Conservation (phyloP, 2,888 invertebrate species). For the Anticlea derivata region DNA sequence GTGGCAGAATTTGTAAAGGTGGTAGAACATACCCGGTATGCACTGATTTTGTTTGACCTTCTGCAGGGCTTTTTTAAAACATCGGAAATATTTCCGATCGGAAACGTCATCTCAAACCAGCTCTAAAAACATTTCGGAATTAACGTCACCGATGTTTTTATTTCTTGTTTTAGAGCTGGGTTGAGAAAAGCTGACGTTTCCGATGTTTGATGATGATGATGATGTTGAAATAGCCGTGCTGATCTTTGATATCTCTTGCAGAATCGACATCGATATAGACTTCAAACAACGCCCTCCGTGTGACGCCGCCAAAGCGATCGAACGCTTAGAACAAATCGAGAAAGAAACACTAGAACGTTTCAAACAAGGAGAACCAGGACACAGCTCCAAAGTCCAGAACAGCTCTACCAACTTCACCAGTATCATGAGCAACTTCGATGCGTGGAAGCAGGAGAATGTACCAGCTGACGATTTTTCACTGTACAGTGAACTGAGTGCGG, state of each 20-base stretch:
- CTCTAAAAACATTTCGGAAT: no score
- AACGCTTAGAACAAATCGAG: slow-evolving; percentile 71
- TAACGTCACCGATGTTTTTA: no score
- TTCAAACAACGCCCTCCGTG: slow-evolving; percentile 56
- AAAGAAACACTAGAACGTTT: slow-evolving; percentile 66
- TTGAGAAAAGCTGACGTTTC: no score
- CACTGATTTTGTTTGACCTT: no score
- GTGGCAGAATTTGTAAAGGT: no score
- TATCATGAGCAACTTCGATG: slow-evolving; percentile 46
- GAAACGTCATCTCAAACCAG: no score
- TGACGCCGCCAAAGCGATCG: slow-evolving; percentile 65
- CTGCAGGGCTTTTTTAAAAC: no score
- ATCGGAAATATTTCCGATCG: no score
- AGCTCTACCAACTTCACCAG: slow-evolving; percentile 32
- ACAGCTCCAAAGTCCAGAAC: not conserved
- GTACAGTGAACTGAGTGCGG: slow-evolving; percentile 31
- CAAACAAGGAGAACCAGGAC: slow-evolving; percentile 37
- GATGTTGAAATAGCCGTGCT: no score
- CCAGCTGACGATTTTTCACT: slow-evolving; percentile 32
- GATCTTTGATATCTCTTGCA: slow-evolving; percentile 36
- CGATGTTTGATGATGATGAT: no score
- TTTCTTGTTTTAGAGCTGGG: no score
- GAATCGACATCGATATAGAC: slow-evolving; percentile 72
- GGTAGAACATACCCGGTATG: no score
- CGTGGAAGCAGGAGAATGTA: slow-evolving; percentile 40